These are phyloP conservation scores for Aphelenchoides fujianensis DNA, from an alignment of 1,140 invertebrate genomes.

Conservation along the genomic window DNA sequence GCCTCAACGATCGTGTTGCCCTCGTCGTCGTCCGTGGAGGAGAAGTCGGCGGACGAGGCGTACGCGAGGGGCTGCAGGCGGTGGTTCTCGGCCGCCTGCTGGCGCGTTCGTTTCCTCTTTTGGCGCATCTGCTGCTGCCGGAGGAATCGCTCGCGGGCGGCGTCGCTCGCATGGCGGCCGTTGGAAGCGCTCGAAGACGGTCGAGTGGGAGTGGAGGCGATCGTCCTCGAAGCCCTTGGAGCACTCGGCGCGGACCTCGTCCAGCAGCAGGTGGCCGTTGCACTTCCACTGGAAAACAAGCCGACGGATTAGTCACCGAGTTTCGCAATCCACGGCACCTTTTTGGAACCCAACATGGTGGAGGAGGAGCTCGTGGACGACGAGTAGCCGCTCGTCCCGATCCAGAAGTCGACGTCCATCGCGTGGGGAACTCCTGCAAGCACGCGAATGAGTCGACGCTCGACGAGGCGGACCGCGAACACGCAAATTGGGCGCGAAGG, in stretches of 20 bases:
- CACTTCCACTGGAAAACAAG: background rate
- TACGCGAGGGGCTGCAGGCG: background rate
- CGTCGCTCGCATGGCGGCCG: background rate
- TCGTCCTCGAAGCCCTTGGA: background rate
- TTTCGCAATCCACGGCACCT: conserved; percentile 20
- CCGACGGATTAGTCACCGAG: background rate
- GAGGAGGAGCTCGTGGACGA: conserved; percentile 12
- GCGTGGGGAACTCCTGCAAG: background rate
- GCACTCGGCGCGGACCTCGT: background rate
- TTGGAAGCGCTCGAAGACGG: background rate
- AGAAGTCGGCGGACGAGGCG: background rate
- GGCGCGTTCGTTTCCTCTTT: background rate
- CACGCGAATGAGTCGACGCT: background rate
- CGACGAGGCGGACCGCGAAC: too few species aligned
- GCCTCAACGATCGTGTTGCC: background rate
- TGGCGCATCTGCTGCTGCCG: background rate
- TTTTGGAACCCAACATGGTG: conserved; percentile 1
- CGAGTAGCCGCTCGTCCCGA: background rate
- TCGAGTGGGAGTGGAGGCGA: too few species aligned
- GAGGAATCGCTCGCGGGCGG: background rate
- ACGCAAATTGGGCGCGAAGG: too few species aligned
- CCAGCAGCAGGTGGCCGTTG: background rate
- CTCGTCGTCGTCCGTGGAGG: background rate
- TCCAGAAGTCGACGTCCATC: background rate
- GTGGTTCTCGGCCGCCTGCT: background rate